These are phyloP conservation scores for Peucedramus taeniatus DNA, from an alignment of 2,113 vertebrate species.

Conservation along the genomic window DNA sequence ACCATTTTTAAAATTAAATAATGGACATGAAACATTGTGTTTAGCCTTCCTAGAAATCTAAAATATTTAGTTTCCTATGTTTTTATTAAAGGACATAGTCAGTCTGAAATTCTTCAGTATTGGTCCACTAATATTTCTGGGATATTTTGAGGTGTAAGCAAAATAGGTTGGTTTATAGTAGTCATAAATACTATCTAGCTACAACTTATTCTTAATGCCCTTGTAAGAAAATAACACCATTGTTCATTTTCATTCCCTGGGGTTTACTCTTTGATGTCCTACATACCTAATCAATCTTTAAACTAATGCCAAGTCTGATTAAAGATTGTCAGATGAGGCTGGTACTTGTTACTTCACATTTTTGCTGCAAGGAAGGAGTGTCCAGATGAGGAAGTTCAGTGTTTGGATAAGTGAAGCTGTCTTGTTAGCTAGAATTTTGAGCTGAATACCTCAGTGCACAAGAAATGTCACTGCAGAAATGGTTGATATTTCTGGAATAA, in stretches of 20 bases:
- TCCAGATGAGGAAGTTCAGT: neutral
- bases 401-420: neutral
- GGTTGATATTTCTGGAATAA: neutral
- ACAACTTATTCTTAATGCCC: neutral
- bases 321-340: slow-evolving; percentile 16
- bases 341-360: neutral
- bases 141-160: neutral
- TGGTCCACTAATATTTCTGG: neutral
- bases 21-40: neutral
- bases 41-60: neutral
- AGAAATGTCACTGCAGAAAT: neutral
- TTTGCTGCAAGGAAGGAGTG: neutral
- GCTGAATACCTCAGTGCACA: neutral
- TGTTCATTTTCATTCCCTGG: slow-evolving; percentile 39
- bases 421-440: neutral
- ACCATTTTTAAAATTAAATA: neutral
- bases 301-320: slow-evolving; percentile 19
- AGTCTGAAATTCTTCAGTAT: neutral
- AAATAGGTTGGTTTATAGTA: neutral
- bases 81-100: neutral
- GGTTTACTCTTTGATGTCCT: slow-evolving; percentile 30
- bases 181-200: neutral
- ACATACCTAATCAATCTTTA: slow-evolving; percentile 46
- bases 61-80: neutral
- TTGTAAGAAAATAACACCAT: slow-evolving; percentile 39